phyloP scores from a whole-genome alignment of 1,140 invertebrate genomes.

The Drosophila hydei region DNA sequence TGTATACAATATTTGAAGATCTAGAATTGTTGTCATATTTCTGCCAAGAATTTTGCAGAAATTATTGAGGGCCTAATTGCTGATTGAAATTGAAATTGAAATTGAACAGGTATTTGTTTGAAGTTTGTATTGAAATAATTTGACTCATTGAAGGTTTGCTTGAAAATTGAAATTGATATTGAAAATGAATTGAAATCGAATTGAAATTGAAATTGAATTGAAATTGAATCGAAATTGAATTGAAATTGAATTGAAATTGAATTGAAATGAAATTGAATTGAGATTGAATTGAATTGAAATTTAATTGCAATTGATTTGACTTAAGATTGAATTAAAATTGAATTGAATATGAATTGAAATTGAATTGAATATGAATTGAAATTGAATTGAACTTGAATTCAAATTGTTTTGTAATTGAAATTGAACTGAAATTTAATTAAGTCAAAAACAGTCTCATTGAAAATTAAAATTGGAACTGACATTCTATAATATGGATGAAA shows the following conservation, averaged over 20 bases:
- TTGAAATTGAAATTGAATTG: slow-evolving; percentile 31
- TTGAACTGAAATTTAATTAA: no score
- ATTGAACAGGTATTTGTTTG: slow-evolving; percentile 31
- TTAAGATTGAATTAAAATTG: no score
- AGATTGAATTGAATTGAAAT: no score
- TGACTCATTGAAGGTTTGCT: slow-evolving; percentile 49
- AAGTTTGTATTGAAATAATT: no score
- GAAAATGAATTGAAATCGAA: slow-evolving; percentile 23
- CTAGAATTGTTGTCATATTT: slow-evolving; percentile 65
- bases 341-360: no score
- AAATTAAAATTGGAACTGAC: no score
- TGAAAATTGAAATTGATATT: slow-evolving; percentile 4
- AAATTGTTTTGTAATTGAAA: no score
- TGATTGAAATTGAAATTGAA: slow-evolving; percentile 9
- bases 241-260: slow-evolving; percentile 20
- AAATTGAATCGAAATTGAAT: slow-evolving; percentile 15
- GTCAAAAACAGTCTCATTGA: no score
- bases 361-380: slow-evolving; percentile 15
- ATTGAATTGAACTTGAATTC: slow-evolving; percentile 16
- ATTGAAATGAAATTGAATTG: slow-evolving; percentile 21
- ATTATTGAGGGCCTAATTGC: slow-evolving; percentile 43
- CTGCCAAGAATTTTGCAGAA: slow-evolving; percentile 31
- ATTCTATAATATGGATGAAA: no score
- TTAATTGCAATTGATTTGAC: no score
- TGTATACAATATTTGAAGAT: slow-evolving; percentile 54